phyloP scores from a whole-genome alignment of 1,140 invertebrate species.

The Scaptodrosophila lebanonensis region DNA sequence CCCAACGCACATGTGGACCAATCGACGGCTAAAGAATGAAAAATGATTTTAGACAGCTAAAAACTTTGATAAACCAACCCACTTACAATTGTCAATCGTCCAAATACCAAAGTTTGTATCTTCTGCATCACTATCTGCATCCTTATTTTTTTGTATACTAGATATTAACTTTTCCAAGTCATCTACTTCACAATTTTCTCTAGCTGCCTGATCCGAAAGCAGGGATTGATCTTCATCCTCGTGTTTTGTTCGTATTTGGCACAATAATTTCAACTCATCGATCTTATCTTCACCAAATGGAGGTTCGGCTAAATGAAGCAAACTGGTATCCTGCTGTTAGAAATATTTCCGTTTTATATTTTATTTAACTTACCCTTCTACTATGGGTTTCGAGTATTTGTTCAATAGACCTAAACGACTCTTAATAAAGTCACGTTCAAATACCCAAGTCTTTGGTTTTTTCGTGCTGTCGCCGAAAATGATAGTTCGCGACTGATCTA shows the following conservation, averaged over 20 bases:
- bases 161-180: slow-evolving; percentile 2
- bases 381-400: slow-evolving; percentile 38
- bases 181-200: not conserved
- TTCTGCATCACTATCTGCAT: not conserved
- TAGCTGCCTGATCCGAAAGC: no score
- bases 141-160: not conserved
- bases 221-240: not conserved
- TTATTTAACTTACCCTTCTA: slow-evolving; percentile 42
- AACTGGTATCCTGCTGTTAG: slow-evolving; percentile 38
- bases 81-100: slow-evolving; percentile 34
- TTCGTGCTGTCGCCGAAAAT: slow-evolving; percentile 59
- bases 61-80: not conserved
- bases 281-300: slow-evolving; percentile 27
- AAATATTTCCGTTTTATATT: not conserved
- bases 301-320: slow-evolving; percentile 49
- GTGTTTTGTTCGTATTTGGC: not conserved
- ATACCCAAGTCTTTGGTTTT: slow-evolving; percentile 52
- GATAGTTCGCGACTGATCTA: slow-evolving; percentile 46
- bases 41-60: not conserved
- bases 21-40: slow-evolving; percentile 9
- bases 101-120: slow-evolving; percentile 29
- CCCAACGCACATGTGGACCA: slow-evolving; percentile 62
- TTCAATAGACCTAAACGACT: slow-evolving; percentile 35
- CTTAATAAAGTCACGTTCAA: slow-evolving; percentile 50
- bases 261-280: slow-evolving; percentile 16